A percentile compares a stretch with the other conserved stretches of the same genome.
phyloP scores from a whole-genome alignment of 1,140 invertebrate genomes.

The Eumeta japonica region DNA sequence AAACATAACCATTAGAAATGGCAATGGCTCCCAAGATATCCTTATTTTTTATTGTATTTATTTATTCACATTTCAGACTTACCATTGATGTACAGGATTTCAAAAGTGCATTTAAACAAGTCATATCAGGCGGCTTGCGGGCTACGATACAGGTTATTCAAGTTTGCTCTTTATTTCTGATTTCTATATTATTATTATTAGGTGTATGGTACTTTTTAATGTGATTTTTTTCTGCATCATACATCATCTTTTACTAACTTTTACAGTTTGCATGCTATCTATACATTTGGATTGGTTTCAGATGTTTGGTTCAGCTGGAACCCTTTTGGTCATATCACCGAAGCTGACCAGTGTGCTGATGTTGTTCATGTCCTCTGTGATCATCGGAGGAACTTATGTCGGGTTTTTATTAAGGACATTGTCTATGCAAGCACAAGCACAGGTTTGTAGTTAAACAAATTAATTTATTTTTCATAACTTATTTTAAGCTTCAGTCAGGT shows the following conservation, averaged over 20 bases:
- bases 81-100: constrained; percentile 95
- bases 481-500: too few relatives aligned
- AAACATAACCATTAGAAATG: too few relatives aligned
- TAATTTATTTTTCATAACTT: too few relatives aligned
- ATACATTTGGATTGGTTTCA: constrained; percentile 17
- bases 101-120: constrained; percentile 92
- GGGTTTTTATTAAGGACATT: constrained; percentile 71
- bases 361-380: constrained; percentile 78
- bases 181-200: constrained; percentile 11
- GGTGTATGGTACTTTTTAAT: constrained; percentile 1
- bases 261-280: not conserved
- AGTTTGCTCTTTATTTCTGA: too few relatives aligned
- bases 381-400: constrained; percentile 73
- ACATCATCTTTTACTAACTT: not conserved
- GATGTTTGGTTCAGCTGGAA: constrained; percentile 74
- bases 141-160: constrained; percentile 84
- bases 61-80: constrained; percentile 61
- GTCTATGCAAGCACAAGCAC: constrained; percentile 74
- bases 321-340: constrained; percentile 81
- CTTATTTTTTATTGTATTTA: not conserved
- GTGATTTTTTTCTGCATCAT: constrained; percentile 8
- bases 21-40: too few relatives aligned
- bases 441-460: constrained; percentile 55
- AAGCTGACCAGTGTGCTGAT: constrained; percentile 81
- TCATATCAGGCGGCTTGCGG: constrained; percentile 84